Base-by-base conservation (phyloP, 53 echinoderm and acorn worm genomes). In the Holothuria leucospilota region DNA sequence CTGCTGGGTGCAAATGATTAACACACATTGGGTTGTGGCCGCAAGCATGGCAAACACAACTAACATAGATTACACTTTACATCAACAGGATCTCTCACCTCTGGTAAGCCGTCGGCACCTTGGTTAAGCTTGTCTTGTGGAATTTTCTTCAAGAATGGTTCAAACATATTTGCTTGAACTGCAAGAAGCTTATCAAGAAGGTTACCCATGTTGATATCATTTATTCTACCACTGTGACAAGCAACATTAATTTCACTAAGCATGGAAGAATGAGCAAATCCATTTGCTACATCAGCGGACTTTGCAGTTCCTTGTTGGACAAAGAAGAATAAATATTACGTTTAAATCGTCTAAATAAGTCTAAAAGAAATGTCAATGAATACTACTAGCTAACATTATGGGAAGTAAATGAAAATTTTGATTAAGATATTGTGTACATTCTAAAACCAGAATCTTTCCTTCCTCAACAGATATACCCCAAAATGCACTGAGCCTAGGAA, bases 81-180 rank as follows among this genome's bases (percentile, higher is more conserved):
- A 15, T 34, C 2, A 34, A 34, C 3, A 34, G 34, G 1, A 34
- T 34, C 34, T 77, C 86, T 59, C 84, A 96, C 96, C 91, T 94
- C 89, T 67, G 96, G 96, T 62, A 94, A 82, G 18, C 94, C 90
- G 60, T 96, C 96, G 20, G 94, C 81, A 5, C 90, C 90, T 29
- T 92, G 94, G 56, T 90, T 84, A 6, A 89, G 88, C 29, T 63
- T 86, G 29, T 92, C 93, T 21, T 67, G 25, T 21, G 93, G 90
- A 74, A 98, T 88, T 14, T 69, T 78, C 11, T 67, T 7, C 12
- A 98, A 70, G 78, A 95, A 92, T 16, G 87, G 93, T 15, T 82
- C 42, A 20, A 95, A 91, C 87, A 87, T 82, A 29, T 84, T 83
- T 23, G 75, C 86, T 49, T 84, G 77, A 28, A 90, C 85, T 20